These are phyloP conservation scores for Bucorvus abyssinicus DNA, from an alignment of 2,797 vertebrate species.

Conservation along the genomic window DNA sequence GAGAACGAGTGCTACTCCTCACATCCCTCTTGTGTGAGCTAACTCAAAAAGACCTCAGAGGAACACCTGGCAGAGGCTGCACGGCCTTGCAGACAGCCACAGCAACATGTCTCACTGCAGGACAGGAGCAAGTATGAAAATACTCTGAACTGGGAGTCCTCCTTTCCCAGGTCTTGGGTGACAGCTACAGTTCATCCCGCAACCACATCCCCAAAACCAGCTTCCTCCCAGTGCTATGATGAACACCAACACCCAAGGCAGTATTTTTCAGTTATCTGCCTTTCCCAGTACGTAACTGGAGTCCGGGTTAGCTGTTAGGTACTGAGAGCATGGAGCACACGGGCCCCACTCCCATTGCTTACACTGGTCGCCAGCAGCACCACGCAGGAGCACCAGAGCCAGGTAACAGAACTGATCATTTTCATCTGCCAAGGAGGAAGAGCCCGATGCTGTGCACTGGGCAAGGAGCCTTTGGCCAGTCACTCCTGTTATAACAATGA, in stretches of 20 bases:
- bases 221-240: background rate
- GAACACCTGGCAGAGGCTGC: background rate
- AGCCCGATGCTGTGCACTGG: fast-evolving
- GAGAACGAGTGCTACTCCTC: background rate
- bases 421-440: background rate
- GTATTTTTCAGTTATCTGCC: background rate
- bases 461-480: background rate
- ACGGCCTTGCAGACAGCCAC: background rate
- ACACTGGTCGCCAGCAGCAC: background rate
- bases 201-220: background rate
- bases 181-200: background rate
- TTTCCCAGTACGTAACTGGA: background rate
- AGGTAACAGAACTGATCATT: fast-evolving
- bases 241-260: background rate
- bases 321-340: background rate
- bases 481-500: fast-evolving
- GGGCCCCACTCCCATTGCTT: background rate
- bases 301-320: background rate
- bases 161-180: background rate
- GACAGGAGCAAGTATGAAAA: background rate
- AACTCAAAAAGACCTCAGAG: background rate
- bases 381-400: background rate
- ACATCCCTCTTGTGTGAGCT: background rate
- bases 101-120: background rate
- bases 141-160: background rate